These are phyloP conservation scores for Sarcoramphus papa DNA, from an alignment of 2,797 vertebrate species.

Conservation along the genomic window DNA sequence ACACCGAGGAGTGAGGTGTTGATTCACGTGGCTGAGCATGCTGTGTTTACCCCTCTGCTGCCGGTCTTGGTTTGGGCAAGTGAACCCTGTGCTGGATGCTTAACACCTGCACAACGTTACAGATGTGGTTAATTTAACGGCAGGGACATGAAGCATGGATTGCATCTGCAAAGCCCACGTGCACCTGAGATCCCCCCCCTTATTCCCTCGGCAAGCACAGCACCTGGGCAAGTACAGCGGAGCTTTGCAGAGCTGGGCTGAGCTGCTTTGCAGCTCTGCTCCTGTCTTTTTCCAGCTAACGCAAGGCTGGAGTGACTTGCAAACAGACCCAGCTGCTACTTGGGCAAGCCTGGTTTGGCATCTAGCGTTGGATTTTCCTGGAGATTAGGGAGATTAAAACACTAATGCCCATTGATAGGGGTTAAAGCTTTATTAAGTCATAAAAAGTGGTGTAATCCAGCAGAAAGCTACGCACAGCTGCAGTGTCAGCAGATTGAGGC, in stretches of 20 bases:
- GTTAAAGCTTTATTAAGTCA: conserved; percentile 54
- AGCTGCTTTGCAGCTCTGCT: neutral
- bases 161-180: rapidly evolving
- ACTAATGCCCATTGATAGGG: conserved; percentile 29
- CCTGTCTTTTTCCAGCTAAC: neutral
- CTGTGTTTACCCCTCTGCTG: neutral
- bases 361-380: neutral
- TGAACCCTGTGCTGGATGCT: neutral
- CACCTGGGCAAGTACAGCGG: neutral
- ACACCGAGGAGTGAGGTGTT: rapidly evolving
- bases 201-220: neutral
- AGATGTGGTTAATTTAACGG: neutral
- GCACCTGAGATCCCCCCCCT: neutral
- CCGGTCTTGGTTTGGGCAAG: neutral
- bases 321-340: conserved; percentile 23
- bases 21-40: rapidly evolving
- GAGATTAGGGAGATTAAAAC: conserved; percentile 38
- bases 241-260: neutral
- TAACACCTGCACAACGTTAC: neutral
- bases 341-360: neutral
- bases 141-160: neutral
- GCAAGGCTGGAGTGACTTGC: neutral
- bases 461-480: conserved; percentile 1
- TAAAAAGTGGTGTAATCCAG: conserved; percentile 53
- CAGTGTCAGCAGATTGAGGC: neutral